Conservation (phyloP, 2,888 invertebrate species). For the Flexamia atlantica region DNA sequence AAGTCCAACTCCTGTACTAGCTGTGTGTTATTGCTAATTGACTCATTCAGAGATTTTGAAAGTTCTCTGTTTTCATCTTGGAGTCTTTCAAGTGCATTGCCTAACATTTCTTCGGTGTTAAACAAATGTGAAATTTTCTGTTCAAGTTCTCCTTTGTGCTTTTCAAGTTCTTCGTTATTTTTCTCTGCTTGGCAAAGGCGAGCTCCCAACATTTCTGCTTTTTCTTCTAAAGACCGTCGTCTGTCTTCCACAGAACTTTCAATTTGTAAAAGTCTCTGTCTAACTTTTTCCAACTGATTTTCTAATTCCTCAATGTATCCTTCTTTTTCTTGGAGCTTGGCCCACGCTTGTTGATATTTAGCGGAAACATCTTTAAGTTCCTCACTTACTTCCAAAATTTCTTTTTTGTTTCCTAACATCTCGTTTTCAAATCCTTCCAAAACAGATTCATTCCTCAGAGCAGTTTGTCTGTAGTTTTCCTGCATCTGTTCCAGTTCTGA, state of each 20-base stretch:
- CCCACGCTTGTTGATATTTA: conserved; percentile 71
- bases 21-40: conserved; percentile 5
- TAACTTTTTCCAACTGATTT: conserved; percentile 75
- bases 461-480: conserved; percentile 67
- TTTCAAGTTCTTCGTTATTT: conserved; percentile 79
- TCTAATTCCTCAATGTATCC: conserved; percentile 86
- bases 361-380: conserved; percentile 62
- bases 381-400: conserved; percentile 72
- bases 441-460: conserved; percentile 71
- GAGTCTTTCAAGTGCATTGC: conserved; percentile 37
- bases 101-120: conserved; percentile 79
- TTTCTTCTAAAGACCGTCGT: conserved; percentile 79
- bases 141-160: conserved; percentile 81
- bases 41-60: conserved; percentile 28
- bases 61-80: conserved; percentile 56
- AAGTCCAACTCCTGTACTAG: conserved; percentile 26
- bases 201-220: conserved; percentile 80
- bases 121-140: conserved; percentile 74
- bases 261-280: conserved; percentile 64
- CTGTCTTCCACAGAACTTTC: conserved; percentile 81
- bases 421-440: conserved; percentile 73
- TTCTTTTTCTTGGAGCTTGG: conserved; percentile 86
- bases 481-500: conserved; percentile 65
- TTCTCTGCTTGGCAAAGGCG: conserved; percentile 80
- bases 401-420: conserved; percentile 72